Percentiles rank a stretch among this genome's conserved stretches.
Conservation (phyloP, 2,797 vertebrate genomes). For the Botia kubotai region DNA sequence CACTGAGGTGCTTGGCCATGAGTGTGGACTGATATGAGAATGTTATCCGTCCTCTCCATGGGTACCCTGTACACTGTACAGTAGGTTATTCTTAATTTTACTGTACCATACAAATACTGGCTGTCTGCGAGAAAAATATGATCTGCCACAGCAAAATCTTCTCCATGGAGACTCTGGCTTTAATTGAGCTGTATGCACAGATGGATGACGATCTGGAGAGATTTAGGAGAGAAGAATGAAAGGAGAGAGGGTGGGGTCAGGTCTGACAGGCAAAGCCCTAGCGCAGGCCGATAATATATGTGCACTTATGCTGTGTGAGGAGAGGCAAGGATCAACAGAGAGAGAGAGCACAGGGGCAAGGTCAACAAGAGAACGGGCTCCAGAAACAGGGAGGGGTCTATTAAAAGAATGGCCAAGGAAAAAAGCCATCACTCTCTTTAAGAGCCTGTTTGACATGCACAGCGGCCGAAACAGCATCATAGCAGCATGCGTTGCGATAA, state of each 20-base stretch:
- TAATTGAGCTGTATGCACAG: slow-evolving; percentile 77
- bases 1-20: slow-evolving; percentile 27
- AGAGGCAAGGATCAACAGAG: slow-evolving; percentile 46
- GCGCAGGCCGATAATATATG: slow-evolving; percentile 61
- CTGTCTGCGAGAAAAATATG: slow-evolving; percentile 31
- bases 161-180: slow-evolving; percentile 58
- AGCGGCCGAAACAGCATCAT: slow-evolving; percentile 4
- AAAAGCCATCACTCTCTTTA: slow-evolving; percentile 18
- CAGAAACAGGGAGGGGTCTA: slow-evolving; percentile 28
- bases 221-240: slow-evolving; percentile 67
- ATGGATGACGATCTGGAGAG: slow-evolving; percentile 70
- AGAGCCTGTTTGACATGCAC: slow-evolving; percentile 26
- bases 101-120: background rate
- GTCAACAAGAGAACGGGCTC: slow-evolving; percentile 63
- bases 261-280: slow-evolving; percentile 65
- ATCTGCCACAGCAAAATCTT: slow-evolving; percentile 35
- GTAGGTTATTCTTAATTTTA: background rate
- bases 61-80: background rate
- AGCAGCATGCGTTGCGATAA: slow-evolving; percentile 24
- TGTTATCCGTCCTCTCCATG: slow-evolving; percentile 17
- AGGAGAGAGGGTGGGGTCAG: slow-evolving; percentile 60
- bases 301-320: slow-evolving; percentile 58
- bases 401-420: slow-evolving; percentile 25
- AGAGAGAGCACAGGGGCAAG: slow-evolving; percentile 59
- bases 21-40: background rate